Percentiles rank a stretch among this genome's conserved stretches.
phyloP scores from a whole-genome alignment of 2,888 invertebrate species.

The Chalcosyrphus nemorum region DNA sequence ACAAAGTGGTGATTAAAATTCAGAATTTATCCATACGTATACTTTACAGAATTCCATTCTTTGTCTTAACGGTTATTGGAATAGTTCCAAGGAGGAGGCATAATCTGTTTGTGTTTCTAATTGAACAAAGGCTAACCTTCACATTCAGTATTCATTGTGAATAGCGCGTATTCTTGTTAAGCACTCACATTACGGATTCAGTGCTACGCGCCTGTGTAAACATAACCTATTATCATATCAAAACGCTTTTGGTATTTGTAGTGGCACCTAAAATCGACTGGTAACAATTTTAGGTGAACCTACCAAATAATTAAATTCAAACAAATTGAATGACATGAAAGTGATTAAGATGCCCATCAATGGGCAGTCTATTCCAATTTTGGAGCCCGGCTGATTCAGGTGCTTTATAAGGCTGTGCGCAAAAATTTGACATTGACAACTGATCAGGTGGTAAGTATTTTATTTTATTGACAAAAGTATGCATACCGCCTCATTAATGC shows the following conservation, averaged over 20 bases:
- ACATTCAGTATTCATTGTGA: slow-evolving; percentile 1
- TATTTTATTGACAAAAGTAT: slow-evolving; percentile 9
- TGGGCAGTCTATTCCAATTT: not conserved
- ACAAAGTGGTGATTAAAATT: not conserved
- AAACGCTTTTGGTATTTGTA: not conserved
- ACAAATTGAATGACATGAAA: slow-evolving; percentile 15
- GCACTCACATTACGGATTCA: slow-evolving; percentile 55
- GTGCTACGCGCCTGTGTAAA: slow-evolving; percentile 29
- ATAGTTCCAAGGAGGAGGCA: not conserved
- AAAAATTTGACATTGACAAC: slow-evolving; percentile 24
- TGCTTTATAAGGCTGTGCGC: not conserved
- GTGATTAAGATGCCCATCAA: slow-evolving; percentile 12
- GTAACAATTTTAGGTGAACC: not conserved
- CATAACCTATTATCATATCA: slow-evolving; percentile 23
- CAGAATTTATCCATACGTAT: slow-evolving; percentile 3
- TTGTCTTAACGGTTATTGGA: not conserved
- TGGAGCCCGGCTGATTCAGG: not conserved
- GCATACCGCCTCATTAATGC: not conserved
- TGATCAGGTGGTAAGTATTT: not conserved
- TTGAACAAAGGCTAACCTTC: not conserved
- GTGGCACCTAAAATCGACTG: not conserved
- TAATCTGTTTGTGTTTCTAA: not conserved
- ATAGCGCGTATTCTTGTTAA: slow-evolving; percentile 20
- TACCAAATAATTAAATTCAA: not conserved
- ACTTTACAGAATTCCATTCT: not conserved